A percentile compares a stretch with the other conserved stretches of the same genome.
phyloP scores from a whole-genome alignment of 2,113 vertebrate genomes.

The Hyaena hyaena region DNA sequence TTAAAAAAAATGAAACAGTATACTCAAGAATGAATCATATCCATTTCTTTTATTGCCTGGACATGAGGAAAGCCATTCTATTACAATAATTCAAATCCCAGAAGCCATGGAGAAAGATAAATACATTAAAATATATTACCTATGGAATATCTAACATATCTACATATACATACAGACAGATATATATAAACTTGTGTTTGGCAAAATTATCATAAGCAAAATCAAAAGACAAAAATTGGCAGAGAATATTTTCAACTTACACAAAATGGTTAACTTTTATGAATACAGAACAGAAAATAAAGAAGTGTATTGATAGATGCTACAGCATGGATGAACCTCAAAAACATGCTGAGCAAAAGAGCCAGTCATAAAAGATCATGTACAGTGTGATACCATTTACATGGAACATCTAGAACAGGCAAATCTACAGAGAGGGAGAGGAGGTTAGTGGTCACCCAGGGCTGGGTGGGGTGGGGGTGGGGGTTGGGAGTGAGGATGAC shows the following conservation, averaged over 20 bases:
- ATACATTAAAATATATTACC: not conserved
- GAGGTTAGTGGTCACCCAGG: not conserved
- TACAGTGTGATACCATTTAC: not conserved
- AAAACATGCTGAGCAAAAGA: not conserved
- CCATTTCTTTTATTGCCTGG: not conserved
- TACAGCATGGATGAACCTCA: not conserved
- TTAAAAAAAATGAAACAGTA: slow-evolving; percentile 6
- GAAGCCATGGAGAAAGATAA: not conserved
- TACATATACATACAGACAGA: not conserved
- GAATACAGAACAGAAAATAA: not conserved
- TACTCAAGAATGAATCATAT: not conserved
- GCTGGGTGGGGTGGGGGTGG: no score
- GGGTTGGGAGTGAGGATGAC: not conserved
- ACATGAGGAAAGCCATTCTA: not conserved
- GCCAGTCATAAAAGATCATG: not conserved
- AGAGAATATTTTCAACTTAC: slow-evolving; percentile 1
- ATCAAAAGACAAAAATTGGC: not conserved
- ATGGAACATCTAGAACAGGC: not conserved
- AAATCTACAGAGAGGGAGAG: not conserved
- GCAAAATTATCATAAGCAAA: not conserved
- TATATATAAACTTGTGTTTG: not conserved
- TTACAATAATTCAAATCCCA: not conserved
- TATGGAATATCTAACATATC: not conserved
- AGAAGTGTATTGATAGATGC: not conserved
- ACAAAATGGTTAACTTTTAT: not conserved